A percentile compares a stretch with the other conserved stretches of the same genome.
phyloP scores from a whole-genome alignment of 64 coral and sea anemone species.

The Montipora cactus region DNA sequence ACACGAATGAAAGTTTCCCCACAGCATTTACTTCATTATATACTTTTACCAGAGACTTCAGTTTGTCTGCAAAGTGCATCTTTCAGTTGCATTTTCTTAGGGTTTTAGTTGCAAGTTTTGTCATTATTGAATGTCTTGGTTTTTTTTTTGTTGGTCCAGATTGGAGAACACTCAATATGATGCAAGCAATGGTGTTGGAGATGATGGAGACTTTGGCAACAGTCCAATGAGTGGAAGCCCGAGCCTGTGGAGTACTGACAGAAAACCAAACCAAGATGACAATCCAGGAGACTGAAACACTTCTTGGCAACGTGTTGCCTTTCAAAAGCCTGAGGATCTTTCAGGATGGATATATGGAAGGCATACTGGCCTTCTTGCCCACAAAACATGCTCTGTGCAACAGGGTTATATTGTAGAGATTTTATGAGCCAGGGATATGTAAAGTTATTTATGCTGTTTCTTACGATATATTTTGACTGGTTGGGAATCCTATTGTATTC shows the following conservation, averaged over 20 bases:
- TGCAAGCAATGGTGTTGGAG: constrained; percentile 85
- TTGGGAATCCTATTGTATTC: constrained; percentile 4
- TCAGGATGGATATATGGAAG: constrained; percentile 16
- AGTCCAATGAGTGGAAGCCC: constrained; percentile 94
- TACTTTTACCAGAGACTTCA: too few relatives aligned
- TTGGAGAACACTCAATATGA: constrained; percentile 98
- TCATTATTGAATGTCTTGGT: neutral
- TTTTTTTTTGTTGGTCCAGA: constrained; percentile 66
- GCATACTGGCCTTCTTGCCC: neutral
- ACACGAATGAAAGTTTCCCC: too few relatives aligned
- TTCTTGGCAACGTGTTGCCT: neutral
- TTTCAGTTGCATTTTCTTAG: neutral
- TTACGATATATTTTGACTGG: constrained; percentile 12
- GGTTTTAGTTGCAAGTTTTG: neutral
- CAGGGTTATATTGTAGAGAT: constrained; percentile 51
- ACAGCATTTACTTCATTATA: too few relatives aligned
- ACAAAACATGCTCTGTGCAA: constrained; percentile 17
- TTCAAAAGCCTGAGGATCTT: constrained; percentile 22
- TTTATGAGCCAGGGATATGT: constrained; percentile 46
- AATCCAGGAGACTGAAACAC: constrained; percentile 72
- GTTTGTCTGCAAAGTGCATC: too few relatives aligned
- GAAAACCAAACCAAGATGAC: constrained; percentile 86
- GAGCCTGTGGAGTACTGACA: constrained; percentile 60
- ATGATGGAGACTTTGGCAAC: constrained; percentile 86
- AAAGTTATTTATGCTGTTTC: constrained; percentile 60